Conservation (phyloP, 2,888 invertebrate species). For the Pocota personata region DNA sequence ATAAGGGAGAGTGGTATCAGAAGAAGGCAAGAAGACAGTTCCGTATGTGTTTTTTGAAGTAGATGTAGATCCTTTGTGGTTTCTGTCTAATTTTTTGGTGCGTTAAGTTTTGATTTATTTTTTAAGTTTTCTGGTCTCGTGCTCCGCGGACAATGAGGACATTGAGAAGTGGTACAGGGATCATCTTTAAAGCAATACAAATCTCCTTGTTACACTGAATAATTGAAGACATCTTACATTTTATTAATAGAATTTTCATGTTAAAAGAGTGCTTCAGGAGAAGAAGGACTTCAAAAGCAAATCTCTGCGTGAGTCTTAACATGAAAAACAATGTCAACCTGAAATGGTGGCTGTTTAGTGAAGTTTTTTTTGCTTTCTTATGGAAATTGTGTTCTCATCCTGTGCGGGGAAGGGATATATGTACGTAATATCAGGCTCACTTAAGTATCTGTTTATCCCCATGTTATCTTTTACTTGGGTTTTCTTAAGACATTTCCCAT, state of each 20-base stretch:
- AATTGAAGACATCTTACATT: conserved; percentile 32
- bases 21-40: not conserved
- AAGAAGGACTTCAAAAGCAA: conserved; percentile 28
- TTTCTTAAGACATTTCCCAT: not conserved
- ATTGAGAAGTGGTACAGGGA: conserved; percentile 20
- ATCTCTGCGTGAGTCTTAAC: conserved; percentile 39
- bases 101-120: conserved; percentile 9
- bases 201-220: conserved; percentile 50
- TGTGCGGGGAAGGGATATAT: not conserved
- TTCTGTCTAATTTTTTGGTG: conserved; percentile 26
- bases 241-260: conserved; percentile 32
- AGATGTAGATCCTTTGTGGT: conserved; percentile 62
- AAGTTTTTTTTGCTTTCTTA: not conserved
- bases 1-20: not conserved
- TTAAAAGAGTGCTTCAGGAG: conserved; percentile 1
- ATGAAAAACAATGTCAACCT: conserved; percentile 38
- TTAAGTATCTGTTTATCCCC: conserved; percentile 53
- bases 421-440: conserved; percentile 13
- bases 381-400: conserved; percentile 10
- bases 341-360: not conserved
- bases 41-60: conserved; percentile 27
- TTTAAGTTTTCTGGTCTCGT: not conserved
- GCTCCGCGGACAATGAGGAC: conserved; percentile 14
- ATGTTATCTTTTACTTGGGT: conserved; percentile 10
- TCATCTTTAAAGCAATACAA: conserved; percentile 49